Evolutionary conservation across 2,113 vertebrate species (phyloP), one percentile per base, ranked within the genome.

Genomic region (Tringa solitaria): DNA sequence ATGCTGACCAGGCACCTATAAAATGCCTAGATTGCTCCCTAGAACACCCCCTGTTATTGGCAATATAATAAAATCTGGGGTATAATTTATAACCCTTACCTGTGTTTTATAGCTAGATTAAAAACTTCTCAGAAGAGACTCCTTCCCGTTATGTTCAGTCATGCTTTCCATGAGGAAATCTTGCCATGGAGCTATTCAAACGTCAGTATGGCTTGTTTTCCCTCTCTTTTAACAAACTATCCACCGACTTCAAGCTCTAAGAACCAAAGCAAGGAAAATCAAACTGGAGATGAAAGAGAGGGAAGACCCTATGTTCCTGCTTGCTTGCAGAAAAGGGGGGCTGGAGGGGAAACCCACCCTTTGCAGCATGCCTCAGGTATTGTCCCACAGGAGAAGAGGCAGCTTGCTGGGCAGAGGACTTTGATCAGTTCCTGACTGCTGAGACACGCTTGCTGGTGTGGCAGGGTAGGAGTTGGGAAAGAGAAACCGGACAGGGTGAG

Each of bases 211-310:
- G 14, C 33, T 92, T 63, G 12, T 73, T 92, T 94, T 92, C 46
- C 48, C 15, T 81, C 54, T 51, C 33, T n/a, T 84, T 76, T 41
- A 77, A 54, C 0, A 0, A 83, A 48, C 59, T 0, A 0, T 46
- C 32, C 46, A 59, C 61, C 3, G 6, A 70, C 48, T 86, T 90
- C 51, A 28, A 72, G 46, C 32, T 68, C 73, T 64, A 33, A 72
- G 53, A 67, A 27, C 4, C 26, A 64, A 35, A 75, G 45, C 24
- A 53, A 78, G 45, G 33, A 75, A 92, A 91, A 87, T 79, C 43
- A 87, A 60, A 56, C 37, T 37, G 5, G 56, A 87, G 70, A 45
- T 76, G 53, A 95, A 88, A 87, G 79, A 50, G n/a, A 14, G 3
- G 30, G 39, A 78, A 92, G 69, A 75, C 30, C 28, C n/a, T 1